Percentiles rank a stretch among this genome's conserved stretches.
Conservation (phyloP, 1,140 invertebrate genomes). For the Ylistrum balloti region DNA sequence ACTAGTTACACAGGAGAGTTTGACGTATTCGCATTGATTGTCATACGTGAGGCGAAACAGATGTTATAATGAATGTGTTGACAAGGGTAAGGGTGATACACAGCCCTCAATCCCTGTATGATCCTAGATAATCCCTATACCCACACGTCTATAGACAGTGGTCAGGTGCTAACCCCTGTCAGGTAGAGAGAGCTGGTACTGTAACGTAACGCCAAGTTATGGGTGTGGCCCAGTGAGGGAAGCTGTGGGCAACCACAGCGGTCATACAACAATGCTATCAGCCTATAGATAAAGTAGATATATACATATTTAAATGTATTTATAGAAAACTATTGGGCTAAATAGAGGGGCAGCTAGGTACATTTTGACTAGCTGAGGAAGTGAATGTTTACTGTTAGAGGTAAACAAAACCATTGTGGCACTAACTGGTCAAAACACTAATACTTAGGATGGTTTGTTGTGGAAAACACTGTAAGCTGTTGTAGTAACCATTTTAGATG, state of each 20-base stretch:
- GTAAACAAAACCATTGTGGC: conserved; percentile 1
- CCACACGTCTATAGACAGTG: not conserved
- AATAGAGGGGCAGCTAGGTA: not conserved
- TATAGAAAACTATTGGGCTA: not conserved
- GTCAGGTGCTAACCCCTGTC: not conserved
- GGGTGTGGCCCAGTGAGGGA: not conserved
- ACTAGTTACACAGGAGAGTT: not conserved
- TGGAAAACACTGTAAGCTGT: not conserved
- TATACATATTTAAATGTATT: not conserved
- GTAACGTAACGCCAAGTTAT: not conserved
- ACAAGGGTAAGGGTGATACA: not conserved
- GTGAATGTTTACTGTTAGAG: not conserved
- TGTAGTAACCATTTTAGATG: not conserved
- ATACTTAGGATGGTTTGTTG: not conserved
- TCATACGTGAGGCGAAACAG: not conserved
- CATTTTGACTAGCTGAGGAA: not conserved
- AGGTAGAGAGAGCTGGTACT: not conserved
- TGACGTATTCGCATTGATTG: not conserved
- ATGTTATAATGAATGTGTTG: conserved; percentile 21
- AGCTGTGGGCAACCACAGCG: not conserved
- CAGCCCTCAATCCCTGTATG: not conserved
- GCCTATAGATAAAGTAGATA: not conserved
- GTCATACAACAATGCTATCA: not conserved
- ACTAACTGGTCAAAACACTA: not conserved
- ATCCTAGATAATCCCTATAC: conserved; percentile 11